Evolutionary conservation across 2,888 invertebrate genomes (phyloP).

Genomic region (Chrysodeixis includens): DNA sequence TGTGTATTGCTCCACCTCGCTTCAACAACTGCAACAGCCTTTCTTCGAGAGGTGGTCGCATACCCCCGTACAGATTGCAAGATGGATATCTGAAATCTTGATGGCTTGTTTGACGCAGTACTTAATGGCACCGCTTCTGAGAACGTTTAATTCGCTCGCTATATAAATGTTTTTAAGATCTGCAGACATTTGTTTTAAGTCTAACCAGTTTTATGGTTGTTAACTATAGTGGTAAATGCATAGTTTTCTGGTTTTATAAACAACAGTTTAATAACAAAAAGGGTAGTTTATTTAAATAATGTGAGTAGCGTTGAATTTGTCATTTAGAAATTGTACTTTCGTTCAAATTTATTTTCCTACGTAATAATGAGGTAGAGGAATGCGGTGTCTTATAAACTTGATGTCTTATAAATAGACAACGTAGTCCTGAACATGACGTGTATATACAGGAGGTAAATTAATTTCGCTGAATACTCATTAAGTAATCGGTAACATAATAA

Average conservation of each 20-base stretch:
- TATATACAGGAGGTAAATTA: neutral
- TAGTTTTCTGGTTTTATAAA: neutral
- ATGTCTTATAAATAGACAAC: neutral
- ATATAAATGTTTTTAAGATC: slow-evolving; percentile 1
- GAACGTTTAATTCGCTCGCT: slow-evolving; percentile 1
- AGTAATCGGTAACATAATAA: too few relatives aligned
- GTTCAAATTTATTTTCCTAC: neutral
- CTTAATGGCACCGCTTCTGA: neutral
- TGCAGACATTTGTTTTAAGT: neutral
- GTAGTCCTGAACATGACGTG: neutral
- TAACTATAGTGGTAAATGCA: neutral
- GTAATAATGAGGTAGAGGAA: neutral
- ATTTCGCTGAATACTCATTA: neutral
- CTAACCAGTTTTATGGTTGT: neutral
- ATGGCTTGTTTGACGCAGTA: slow-evolving; percentile 4
- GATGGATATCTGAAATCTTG: slow-evolving; percentile 4
- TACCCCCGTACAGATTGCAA: neutral
- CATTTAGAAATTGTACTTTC: neutral
- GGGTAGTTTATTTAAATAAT: neutral
- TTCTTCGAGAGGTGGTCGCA: too few relatives aligned
- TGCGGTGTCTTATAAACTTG: too few relatives aligned
- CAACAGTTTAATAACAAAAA: neutral
- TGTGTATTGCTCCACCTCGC: too few relatives aligned
- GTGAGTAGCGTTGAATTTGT: neutral
- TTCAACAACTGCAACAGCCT: too few relatives aligned